A percentile compares a stretch with the other conserved stretches of the same genome.
These are phyloP conservation scores for Pimpla rufipes DNA, from an alignment of 2,888 invertebrate species.

Conservation along the genomic window DNA sequence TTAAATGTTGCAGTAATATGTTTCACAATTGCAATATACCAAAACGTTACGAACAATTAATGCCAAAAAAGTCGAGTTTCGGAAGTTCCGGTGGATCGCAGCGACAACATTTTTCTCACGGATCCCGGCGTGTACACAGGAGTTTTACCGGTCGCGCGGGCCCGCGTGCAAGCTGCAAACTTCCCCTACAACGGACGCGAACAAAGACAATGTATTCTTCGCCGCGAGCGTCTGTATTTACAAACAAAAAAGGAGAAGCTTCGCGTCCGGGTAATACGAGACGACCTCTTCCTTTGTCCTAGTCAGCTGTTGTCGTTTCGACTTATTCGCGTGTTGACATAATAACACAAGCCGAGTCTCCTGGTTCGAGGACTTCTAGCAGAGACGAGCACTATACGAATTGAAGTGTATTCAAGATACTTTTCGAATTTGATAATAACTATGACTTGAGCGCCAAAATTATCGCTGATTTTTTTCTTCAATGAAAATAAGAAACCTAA, in stretches of 20 bases:
- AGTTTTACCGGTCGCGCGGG: conserved; percentile 24
- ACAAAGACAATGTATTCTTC: conserved; percentile 56
- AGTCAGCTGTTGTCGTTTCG: conserved; percentile 1
- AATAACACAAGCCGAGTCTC: background rate
- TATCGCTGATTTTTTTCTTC: too few relatives aligned
- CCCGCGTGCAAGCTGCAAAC: conserved; percentile 53
- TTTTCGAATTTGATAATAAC: too few relatives aligned
- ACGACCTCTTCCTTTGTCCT: conserved; percentile 14
- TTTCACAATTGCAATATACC: background rate
- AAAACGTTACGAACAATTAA: background rate
- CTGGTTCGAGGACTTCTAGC: background rate
- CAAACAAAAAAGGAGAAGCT: conserved; percentile 24
- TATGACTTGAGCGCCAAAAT: too few relatives aligned
- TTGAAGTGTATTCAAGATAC: too few relatives aligned
- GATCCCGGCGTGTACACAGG: conserved; percentile 4
- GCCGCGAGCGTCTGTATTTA: conserved; percentile 30
- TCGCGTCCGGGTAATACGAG: conserved; percentile 42
- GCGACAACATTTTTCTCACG: conserved; percentile 23
- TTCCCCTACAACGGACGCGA: conserved; percentile 47
- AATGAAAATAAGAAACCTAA: too few relatives aligned
- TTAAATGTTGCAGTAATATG: too few relatives aligned
- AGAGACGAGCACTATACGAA: too few relatives aligned
- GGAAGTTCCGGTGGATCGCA: background rate
- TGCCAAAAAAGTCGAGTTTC: background rate
- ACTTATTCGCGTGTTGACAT: background rate